Evolutionary conservation across 2,888 invertebrate species (phyloP).

Genomic region (Lissocephala sabroskyi): DNA sequence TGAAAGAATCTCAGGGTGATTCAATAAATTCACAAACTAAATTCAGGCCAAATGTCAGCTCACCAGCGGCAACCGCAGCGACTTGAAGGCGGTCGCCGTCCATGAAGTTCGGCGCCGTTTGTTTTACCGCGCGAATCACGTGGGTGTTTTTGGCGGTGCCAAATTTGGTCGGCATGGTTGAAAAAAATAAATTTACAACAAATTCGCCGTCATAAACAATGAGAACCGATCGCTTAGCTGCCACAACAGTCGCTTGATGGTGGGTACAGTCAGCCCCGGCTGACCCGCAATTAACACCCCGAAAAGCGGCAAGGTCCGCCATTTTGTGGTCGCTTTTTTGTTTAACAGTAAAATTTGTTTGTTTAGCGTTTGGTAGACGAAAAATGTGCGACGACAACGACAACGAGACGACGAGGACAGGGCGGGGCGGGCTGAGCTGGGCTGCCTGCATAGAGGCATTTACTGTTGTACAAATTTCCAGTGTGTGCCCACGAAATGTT

Average conservation of each 20-base stretch:
- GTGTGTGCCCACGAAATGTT: conserved; percentile 44
- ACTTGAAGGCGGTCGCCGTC: no score
- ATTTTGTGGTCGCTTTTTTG: conserved; percentile 13
- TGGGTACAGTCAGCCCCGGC: no score
- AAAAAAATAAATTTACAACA: conserved; percentile 44
- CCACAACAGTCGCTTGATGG: no score
- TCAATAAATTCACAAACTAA: background rate
- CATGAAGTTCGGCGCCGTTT: background rate
- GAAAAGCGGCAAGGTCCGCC: conserved; percentile 32
- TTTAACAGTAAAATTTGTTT: conserved; percentile 63
- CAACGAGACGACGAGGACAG: no score
- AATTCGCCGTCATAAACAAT: conserved; percentile 25
- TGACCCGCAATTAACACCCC: conserved; percentile 62
- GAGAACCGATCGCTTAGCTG: no score
- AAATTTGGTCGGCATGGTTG: conserved; percentile 58
- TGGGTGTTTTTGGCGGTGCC: conserved; percentile 53
- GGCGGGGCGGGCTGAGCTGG: background rate
- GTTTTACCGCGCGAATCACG: conserved; percentile 17
- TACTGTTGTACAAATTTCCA: conserved; percentile 51
- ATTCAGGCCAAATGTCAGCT: conserved; percentile 30
- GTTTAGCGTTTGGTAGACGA: conserved; percentile 50
- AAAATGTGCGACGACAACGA: conserved; percentile 23
- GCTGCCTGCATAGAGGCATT: conserved; percentile 22
- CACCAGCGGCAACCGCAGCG: no score
- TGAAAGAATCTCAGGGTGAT: no score